Base-by-base conservation (phyloP, 2,797 vertebrate genomes). In the Sylvilagus floridanus region DNA sequence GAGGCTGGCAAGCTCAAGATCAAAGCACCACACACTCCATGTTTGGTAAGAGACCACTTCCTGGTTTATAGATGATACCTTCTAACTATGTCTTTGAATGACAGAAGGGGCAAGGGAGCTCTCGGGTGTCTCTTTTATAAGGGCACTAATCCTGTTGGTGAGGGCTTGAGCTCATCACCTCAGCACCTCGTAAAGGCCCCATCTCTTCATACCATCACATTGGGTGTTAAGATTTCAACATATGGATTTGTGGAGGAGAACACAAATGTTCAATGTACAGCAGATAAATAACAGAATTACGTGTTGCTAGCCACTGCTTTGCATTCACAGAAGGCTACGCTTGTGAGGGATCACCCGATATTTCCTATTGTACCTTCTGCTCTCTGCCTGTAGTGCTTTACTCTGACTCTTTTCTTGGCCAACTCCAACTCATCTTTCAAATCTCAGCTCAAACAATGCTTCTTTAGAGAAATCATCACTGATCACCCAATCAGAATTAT, bases 391-490 rank as follows among this genome's bases (percentile, higher is more conserved):
- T 62, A 30, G 7, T 30, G 22, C 30, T 72, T 16, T 90, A 42
- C 37, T 22, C n/a, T 10, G 13, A 82, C 16, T 52, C 28, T 92
- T 77, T 86, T 71, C 65, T 90, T 83, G 47, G 57, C 28, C 7
- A 66, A 60, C 26, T 60, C 63, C 42, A 75, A 16, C n/a, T 91
- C 42, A 77, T 72, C 22, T 91, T 96, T 77, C 35, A 76, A 88
- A 88, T 81, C 63, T 72, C 21, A 85, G 42, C 57, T 82, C 52
- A 92, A 94, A 69, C 26, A 85, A 37, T 85, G 81, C 54, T 95
- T 50, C 63, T 24, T 77, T 17, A 14, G 50, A 88, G 52, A 82
- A 81, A 9, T 91, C 22, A 77, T 81, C 54, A n/a, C 5, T 91
- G 60, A 77, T 69, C 21, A 16, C 50, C 22, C 72, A 84, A 28